Evolutionary conservation across 2,888 invertebrate genomes (phyloP).

Genomic region (Schizotus pectinicornis): DNA sequence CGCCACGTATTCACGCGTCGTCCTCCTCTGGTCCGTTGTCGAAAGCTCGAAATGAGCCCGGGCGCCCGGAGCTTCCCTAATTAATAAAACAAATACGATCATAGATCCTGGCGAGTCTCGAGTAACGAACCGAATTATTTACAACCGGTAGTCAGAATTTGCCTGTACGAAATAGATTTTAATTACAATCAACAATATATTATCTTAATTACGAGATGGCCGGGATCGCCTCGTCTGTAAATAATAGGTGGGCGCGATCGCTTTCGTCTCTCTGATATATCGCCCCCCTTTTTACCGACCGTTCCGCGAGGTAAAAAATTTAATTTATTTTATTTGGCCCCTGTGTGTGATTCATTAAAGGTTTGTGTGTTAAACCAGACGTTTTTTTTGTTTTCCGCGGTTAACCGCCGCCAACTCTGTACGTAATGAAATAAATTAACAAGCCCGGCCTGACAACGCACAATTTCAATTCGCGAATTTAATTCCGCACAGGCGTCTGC

Average conservation of each 20-base stretch:
- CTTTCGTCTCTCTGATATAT: slow-evolving; percentile 44
- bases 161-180: slow-evolving; percentile 53
- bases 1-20: background rate
- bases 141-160: slow-evolving; percentile 42
- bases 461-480: background rate
- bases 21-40: background rate
- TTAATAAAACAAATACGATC: slow-evolving; percentile 18
- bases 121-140: slow-evolving; percentile 41
- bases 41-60: background rate
- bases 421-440: slow-evolving; percentile 37
- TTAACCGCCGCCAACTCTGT: slow-evolving; percentile 34
- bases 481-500: no score
- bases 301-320: slow-evolving; percentile 36
- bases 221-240: slow-evolving; percentile 32
- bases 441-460: slow-evolving; percentile 19
- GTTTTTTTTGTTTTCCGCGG: slow-evolving; percentile 36
- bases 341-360: slow-evolving; percentile 42
- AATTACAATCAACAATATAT: slow-evolving; percentile 55
- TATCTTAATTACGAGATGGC: slow-evolving; percentile 50
- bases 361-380: slow-evolving; percentile 39
- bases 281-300: slow-evolving; percentile 38
- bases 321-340: slow-evolving; percentile 45
- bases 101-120: slow-evolving; percentile 19
- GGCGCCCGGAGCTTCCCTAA: background rate
- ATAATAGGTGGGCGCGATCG: slow-evolving; percentile 49